phyloP scores from a whole-genome alignment of 2,797 vertebrate genomes.

The Gouania willdenowi region DNA sequence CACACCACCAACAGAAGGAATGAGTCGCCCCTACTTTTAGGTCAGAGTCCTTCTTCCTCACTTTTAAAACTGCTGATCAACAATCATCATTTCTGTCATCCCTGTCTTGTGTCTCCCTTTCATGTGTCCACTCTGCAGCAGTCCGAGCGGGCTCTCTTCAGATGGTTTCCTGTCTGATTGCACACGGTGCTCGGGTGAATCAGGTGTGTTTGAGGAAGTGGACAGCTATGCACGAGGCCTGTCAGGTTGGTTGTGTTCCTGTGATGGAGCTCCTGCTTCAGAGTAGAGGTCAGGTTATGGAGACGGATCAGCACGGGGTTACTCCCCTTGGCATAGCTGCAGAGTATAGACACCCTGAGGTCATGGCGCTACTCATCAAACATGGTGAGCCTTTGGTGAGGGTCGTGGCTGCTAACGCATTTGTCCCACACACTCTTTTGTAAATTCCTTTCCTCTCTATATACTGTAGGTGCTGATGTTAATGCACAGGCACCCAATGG shows the following conservation, averaged over 20 bases:
- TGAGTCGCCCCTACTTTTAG: constrained; percentile 81
- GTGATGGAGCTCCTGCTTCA: constrained; percentile 76
- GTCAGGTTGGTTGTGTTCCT: constrained; percentile 73
- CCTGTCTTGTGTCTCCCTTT: background rate
- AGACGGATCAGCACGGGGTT: constrained; percentile 80
- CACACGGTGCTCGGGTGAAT: constrained; percentile 72
- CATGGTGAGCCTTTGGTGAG: constrained; percentile 61
- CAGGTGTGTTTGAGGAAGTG: constrained; percentile 80
- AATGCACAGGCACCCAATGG: constrained; percentile 79
- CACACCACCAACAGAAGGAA: constrained; percentile 79
- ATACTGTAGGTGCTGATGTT: constrained; percentile 82
- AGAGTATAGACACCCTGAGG: constrained; percentile 76
- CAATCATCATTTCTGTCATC: too few species aligned
- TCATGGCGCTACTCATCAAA: constrained; percentile 83
- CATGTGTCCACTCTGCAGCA: constrained; percentile 52
- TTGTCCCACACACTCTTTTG: too few species aligned
- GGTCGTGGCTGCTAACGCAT: too few species aligned
- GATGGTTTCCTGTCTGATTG: constrained; percentile 74
- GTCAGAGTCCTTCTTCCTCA: constrained; percentile 32
- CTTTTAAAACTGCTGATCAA: background rate
- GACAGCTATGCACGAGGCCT: constrained; percentile 85
- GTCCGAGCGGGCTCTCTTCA: constrained; percentile 71
- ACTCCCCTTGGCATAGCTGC: constrained; percentile 81
- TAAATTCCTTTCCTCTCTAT: too few species aligned
- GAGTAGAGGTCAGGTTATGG: constrained; percentile 69